A percentile compares a stretch with the other conserved stretches of the same genome.
These are phyloP conservation scores for Melitaea athalia DNA, from an alignment of 2,888 invertebrate genomes.

Conservation along the genomic window DNA sequence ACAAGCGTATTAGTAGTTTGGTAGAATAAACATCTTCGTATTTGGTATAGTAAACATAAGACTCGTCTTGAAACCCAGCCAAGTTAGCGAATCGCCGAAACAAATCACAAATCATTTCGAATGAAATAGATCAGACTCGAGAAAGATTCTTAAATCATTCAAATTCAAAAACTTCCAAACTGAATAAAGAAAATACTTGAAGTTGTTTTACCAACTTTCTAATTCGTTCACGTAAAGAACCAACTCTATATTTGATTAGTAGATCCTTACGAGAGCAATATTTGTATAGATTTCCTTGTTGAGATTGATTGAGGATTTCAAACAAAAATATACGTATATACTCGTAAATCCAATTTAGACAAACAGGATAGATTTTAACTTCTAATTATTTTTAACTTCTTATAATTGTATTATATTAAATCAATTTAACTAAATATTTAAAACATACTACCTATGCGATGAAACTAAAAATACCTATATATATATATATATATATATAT, in stretches of 20 bases:
- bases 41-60: neutral
- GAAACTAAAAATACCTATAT: too few relatives aligned
- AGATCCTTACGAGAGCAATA: neutral
- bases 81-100: neutral
- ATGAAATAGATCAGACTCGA: neutral
- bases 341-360: too few relatives aligned
- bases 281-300: neutral
- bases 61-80: neutral
- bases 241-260: constrained; percentile 7
- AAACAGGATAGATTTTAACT: too few relatives aligned
- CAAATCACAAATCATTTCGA: neutral
- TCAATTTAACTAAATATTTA: too few relatives aligned
- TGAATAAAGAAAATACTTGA: neutral
- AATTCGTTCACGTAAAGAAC: constrained; percentile 1
- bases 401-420: too few relatives aligned
- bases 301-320: too few relatives aligned
- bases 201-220: constrained; percentile 4
- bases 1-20: neutral
- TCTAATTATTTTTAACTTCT: too few relatives aligned
- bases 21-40: neutral
- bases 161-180: constrained; percentile 7
- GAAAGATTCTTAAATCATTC: neutral
- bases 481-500: too few relatives aligned
- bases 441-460: too few relatives aligned
- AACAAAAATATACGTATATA: too few relatives aligned